Percentiles rank a stretch among this genome's conserved stretches.
Evolutionary conservation across 2,113 vertebrate genomes (phyloP).

Genomic region (Ochotona princeps): DNA sequence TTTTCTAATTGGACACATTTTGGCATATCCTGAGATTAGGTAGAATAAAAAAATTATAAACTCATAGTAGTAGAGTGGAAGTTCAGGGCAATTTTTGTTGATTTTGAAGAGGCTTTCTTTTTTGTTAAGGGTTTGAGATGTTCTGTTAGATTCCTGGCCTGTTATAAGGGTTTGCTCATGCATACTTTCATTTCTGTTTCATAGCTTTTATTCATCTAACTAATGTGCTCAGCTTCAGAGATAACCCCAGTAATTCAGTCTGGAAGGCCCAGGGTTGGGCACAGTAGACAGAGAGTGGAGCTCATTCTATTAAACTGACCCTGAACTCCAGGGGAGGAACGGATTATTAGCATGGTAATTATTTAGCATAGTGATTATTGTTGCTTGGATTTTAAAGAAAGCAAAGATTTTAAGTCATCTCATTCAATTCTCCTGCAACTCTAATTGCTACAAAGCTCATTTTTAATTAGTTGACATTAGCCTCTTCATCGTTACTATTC

Average conservation of each 20-base stretch:
- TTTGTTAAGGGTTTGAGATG: neutral
- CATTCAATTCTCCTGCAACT: neutral
- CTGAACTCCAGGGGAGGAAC: neutral
- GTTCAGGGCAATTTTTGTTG: neutral
- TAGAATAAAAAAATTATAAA: neutral
- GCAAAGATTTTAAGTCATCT: neutral
- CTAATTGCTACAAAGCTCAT: slow-evolving; percentile 5
- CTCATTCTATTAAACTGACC: neutral
- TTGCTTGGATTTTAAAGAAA: slow-evolving; percentile 10
- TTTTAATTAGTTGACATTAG: slow-evolving; percentile 55
- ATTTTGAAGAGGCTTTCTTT: neutral
- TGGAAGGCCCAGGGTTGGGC: neutral
- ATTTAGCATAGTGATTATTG: neutral
- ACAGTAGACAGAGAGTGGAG: neutral
- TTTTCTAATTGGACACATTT: neutral
- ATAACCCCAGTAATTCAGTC: slow-evolving; percentile 5
- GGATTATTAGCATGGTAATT: neutral
- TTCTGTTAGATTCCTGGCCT: neutral
- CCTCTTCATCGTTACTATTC: slow-evolving; percentile 20
- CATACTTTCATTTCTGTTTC: slow-evolving; percentile 32
- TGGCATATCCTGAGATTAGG: neutral
- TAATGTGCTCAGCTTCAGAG: slow-evolving; percentile 3
- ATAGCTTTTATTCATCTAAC: neutral
- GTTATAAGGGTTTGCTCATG: neutral
- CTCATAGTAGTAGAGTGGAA: neutral